These are phyloP conservation scores for Ferrisia virgata DNA, from an alignment of 2,888 invertebrate genomes.

Conservation along the genomic window DNA sequence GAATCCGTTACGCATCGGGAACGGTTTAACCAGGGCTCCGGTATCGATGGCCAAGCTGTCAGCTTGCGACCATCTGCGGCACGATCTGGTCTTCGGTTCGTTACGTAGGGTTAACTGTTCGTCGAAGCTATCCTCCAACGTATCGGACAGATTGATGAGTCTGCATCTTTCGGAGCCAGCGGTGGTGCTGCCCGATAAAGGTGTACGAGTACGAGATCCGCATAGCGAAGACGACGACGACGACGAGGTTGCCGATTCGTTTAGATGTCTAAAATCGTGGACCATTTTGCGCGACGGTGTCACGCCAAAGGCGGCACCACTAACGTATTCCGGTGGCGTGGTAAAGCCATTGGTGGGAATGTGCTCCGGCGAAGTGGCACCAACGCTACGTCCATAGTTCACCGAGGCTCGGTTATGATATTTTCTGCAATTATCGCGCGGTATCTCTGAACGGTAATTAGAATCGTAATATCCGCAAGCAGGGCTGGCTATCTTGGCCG, in stretches of 20 bases:
- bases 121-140: constrained; percentile 46
- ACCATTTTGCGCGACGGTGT: not conserved
- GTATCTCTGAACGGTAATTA: not conserved
- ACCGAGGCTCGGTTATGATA: not conserved
- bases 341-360: not conserved
- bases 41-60: constrained; percentile 48
- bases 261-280: not conserved
- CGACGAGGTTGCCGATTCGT: not conserved
- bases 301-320: not conserved
- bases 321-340: not conserved
- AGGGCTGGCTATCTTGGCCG: not conserved
- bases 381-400: not conserved
- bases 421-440: not conserved
- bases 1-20: constrained; percentile 50
- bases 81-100: constrained; percentile 48
- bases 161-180: not conserved
- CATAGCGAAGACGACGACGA: not conserved
- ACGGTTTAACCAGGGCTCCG: not conserved
- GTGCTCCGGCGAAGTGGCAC: not conserved
- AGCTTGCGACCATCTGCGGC: constrained; percentile 49
- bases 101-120: constrained; percentile 45
- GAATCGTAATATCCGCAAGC: constrained; percentile 15
- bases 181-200: not conserved
- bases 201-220: not conserved
- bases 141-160: not conserved